Evolutionary conservation across 2,797 vertebrate genomes (phyloP).

Genomic region (Spinus olivaceus): DNA sequence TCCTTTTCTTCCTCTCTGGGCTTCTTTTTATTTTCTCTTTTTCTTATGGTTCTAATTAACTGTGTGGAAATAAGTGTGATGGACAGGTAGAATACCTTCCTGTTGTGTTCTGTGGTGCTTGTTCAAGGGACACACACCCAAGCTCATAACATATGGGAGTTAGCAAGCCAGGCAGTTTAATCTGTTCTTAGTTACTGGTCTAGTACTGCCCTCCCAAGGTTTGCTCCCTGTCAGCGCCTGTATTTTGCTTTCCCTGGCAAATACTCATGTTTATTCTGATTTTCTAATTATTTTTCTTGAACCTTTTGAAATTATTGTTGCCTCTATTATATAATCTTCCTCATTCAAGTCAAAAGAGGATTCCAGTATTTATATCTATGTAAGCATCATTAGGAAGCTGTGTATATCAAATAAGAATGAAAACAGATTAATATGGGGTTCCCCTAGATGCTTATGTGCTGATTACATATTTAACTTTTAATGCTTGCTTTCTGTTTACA

Average conservation of each 20-base stretch:
- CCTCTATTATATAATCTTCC: neutral
- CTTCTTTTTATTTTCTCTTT: neutral
- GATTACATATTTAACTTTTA: constrained; percentile 12
- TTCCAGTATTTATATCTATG: neutral
- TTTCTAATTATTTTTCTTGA: neutral
- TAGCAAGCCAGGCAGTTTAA: neutral
- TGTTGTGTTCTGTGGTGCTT: neutral
- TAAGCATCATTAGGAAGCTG: neutral
- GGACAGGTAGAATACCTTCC: neutral
- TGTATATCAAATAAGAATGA: neutral
- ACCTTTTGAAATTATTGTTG: neutral
- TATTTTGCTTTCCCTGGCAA: neutral
- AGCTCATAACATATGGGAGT: neutral
- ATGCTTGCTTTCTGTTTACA: neutral
- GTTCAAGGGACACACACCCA: neutral
- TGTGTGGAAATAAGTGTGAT: neutral
- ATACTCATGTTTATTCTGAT: neutral
- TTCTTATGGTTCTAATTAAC: neutral
- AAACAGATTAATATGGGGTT: neutral
- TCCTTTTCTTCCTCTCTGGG: neutral
- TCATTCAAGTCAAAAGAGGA: neutral
- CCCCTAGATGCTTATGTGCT: neutral
- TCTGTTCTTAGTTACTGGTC: neutral
- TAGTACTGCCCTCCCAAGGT: neutral
- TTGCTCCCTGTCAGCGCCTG: neutral